Conservation (phyloP, 2,888 invertebrate genomes). For the Mactromeris polynyma region DNA sequence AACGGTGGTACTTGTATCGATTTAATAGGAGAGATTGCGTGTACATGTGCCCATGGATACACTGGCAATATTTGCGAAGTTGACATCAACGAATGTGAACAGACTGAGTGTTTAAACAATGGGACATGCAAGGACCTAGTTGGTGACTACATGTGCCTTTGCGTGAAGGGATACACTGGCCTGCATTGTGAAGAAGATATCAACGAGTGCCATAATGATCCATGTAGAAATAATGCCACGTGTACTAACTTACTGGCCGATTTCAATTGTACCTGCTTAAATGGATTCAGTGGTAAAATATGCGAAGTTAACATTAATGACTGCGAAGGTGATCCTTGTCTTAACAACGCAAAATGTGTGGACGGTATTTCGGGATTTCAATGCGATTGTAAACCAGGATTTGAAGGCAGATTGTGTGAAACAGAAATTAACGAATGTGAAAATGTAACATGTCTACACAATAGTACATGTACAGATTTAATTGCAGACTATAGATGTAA, state of each 20-base stretch:
- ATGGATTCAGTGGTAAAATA: conserved; percentile 58
- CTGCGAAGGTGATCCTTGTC: conserved; percentile 67
- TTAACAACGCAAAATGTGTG: conserved; percentile 65
- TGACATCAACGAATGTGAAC: conserved; percentile 39
- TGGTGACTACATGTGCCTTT: conserved; percentile 39
- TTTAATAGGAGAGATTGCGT: conserved; percentile 53
- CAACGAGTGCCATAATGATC: conserved; percentile 42
- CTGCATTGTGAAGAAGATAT: conserved; percentile 35
- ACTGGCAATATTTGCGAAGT: conserved; percentile 58
- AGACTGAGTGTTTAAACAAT: conserved; percentile 41
- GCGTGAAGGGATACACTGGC: conserved; percentile 34
- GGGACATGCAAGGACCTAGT: conserved; percentile 34
- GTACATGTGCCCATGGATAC: conserved; percentile 56
- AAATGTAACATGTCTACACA: conserved; percentile 61
- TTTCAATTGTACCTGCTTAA: conserved; percentile 66
- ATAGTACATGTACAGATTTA: conserved; percentile 62
- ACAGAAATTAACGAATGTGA: conserved; percentile 67
- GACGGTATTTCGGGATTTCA: conserved; percentile 60
- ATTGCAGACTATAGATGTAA: conserved; percentile 62
- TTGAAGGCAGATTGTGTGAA: conserved; percentile 65
- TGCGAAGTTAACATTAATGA: conserved; percentile 72
- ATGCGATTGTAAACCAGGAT: conserved; percentile 69
- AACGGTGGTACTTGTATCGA: conserved; percentile 50
- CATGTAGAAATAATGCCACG: conserved; percentile 38
- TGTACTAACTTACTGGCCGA: conserved; percentile 30